Evolutionary conservation across 2,888 invertebrate species (phyloP).

Genomic region (Drosophila borealis): DNA sequence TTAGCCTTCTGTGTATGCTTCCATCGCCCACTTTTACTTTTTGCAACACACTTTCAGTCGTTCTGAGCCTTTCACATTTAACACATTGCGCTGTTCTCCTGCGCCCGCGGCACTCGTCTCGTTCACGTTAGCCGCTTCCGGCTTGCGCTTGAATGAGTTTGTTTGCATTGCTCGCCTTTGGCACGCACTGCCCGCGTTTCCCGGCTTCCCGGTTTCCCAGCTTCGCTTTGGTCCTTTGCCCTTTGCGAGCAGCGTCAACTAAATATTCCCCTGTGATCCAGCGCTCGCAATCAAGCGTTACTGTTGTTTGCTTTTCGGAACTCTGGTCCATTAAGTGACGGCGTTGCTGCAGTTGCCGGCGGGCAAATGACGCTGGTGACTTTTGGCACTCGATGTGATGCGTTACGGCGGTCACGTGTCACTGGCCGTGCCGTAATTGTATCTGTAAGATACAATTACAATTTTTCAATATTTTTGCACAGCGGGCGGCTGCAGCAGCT

Average conservation of each 20-base stretch:
- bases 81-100: constrained; percentile 65
- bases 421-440: constrained; percentile 68
- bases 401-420: constrained; percentile 67
- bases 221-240: constrained; percentile 46
- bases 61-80: constrained; percentile 52
- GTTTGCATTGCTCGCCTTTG: constrained; percentile 65
- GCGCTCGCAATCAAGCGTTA: constrained; percentile 76
- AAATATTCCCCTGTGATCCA: constrained; percentile 58
- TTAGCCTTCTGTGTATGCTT: constrained; percentile 6
- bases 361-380: constrained; percentile 59
- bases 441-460: constrained; percentile 79
- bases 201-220: constrained; percentile 13
- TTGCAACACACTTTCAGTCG: constrained; percentile 46
- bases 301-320: constrained; percentile 79
- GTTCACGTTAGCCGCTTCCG: constrained; percentile 71
- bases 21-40: constrained; percentile 42
- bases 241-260: constrained; percentile 52
- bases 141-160: constrained; percentile 37
- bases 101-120: constrained; percentile 43
- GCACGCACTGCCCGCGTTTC: constrained; percentile 35
- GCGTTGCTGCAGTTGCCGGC: constrained; percentile 36
- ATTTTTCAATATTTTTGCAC: constrained; percentile 80
- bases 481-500: constrained; percentile 46
- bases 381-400: constrained; percentile 69
- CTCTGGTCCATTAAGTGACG: constrained; percentile 77